Base-by-base conservation (phyloP, 2,888 invertebrate genomes). In the Chloroclysta siterata region DNA sequence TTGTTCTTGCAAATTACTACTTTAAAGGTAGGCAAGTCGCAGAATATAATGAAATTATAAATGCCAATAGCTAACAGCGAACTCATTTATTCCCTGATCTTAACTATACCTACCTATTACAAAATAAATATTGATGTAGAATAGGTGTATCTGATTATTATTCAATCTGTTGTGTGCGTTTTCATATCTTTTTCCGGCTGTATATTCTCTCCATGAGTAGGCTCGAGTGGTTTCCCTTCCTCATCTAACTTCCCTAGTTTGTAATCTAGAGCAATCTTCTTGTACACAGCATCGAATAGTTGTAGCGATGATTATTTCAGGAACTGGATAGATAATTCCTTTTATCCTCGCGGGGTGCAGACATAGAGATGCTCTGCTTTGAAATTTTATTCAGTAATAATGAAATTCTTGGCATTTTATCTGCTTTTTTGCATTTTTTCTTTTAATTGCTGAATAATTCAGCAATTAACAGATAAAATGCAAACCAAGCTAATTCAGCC, bases 241-340 rank as follows among this genome's bases (percentile, higher is more conserved):
- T 93, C 93, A 76, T 95, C 94, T 53, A 98, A 84, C 81, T 97
- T 96, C 1, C 90, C 95, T 58, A 94, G 89, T 72, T 95, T 94
- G 74, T 95, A 97, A 83, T 98, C 98, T 53, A 95, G 90, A 0
- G 94, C 93, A 50, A 99, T 96, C 86, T 98, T 97, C 59, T 94
- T 84, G 81, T 98, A 98, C 0, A 97, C 93, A 0, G 95, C 95
- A 79, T 97, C 94, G 79, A 98, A 98, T 51, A 99, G 90, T 87
- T 97, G 96, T 80, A 97, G 84, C 0, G 98, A 93, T 0, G 98
- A 98, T 94, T 95, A 96, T 98, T 93, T 99, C 99, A 0, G 97
- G 96, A 4, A 99, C 90, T 13, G 83, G 75, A 0, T 95, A 84
- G 79, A 93, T 98, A 97, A 89, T 98, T 98, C 69, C 95, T 94